Base-by-base conservation (phyloP, 2,797 vertebrate genomes). In the Cirrhinus molitorella region DNA sequence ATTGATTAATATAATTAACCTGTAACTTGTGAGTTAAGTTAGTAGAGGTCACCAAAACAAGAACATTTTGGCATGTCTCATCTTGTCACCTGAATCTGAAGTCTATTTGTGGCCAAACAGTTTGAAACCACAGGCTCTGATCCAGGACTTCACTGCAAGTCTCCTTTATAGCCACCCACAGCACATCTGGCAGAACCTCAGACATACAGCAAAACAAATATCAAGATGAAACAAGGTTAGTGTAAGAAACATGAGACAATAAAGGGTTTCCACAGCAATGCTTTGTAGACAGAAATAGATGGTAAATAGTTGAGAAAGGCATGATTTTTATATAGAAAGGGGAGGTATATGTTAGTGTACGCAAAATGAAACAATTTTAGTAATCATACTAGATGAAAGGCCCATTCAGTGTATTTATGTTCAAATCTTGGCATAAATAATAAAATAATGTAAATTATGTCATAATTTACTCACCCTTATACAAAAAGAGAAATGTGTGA, bases 171-270 rank as follows among this genome's bases (percentile, higher is more conserved):
- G 25, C 68, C 68, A 63, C 68, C 55, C 68, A 19, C 68, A 73
- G 55, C 53, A 72, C 67, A 81, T 72, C 79, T 72, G 79, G 68
- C 79, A 81, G 40, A 81, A 72, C 19, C 53, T 72, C 40, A 81
- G 13, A 45, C 79, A 80, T 31, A 31, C 57, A 47, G 67, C 67
- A 61, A 72, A 81, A 72, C 51, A 59, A 71, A 45, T 59, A 71
- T 59, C 19, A 47, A 49, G 55, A 72, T 49, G 67, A 81, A 72
- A 72, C 40, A 31, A 45, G 14, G 17, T 23, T 70, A 67, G 65
- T 43, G 63, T 25, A 25, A 40, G 51, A 57, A 70, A 28, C 34
- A 5, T 13, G 47, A 68, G 49, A 80, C 34, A 80, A 71, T 72
- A 72, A 71, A 80, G 53, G 59, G 4, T 66, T 28, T 80, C 3